These are phyloP conservation scores for Cecropterus lyciades DNA, from an alignment of 1,140 invertebrate species.

Conservation along the genomic window DNA sequence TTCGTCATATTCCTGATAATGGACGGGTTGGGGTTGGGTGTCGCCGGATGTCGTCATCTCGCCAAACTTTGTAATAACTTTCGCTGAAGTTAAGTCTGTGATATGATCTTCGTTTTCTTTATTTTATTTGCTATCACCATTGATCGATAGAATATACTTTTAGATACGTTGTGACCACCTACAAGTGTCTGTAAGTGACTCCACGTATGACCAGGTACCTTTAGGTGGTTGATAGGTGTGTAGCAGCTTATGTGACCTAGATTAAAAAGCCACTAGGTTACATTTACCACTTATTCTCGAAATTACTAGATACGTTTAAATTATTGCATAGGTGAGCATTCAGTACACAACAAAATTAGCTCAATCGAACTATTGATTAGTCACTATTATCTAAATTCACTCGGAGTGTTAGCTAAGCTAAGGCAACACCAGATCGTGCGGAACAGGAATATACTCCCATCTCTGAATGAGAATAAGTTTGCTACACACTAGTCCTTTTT, in stretches of 20 bases:
- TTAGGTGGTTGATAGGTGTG: too few relatives aligned
- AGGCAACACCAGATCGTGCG: constrained; percentile 3
- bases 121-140: constrained; percentile 5
- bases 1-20: constrained; percentile 36
- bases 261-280: too few relatives aligned
- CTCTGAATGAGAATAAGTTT: not conserved
- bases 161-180: too few relatives aligned
- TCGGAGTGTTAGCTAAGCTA: constrained; percentile 4
- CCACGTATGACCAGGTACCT: too few relatives aligned
- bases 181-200: too few relatives aligned
- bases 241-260: too few relatives aligned
- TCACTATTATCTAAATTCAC: constrained; percentile 1
- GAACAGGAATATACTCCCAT: not conserved
- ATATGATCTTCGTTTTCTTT: constrained; percentile 22
- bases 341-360: too few relatives aligned
- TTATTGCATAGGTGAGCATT: not conserved
- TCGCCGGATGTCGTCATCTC: constrained; percentile 33
- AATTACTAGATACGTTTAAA: too few relatives aligned
- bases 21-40: constrained; percentile 26
- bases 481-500: not conserved
- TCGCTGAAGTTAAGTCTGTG: constrained; percentile 17
- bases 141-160: not conserved
- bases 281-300: too few relatives aligned
- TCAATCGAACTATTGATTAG: too few relatives aligned
- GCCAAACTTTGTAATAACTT: constrained; percentile 35